Conservation (phyloP, 2,888 invertebrate species). For the Hemaris fuciformis region DNA sequence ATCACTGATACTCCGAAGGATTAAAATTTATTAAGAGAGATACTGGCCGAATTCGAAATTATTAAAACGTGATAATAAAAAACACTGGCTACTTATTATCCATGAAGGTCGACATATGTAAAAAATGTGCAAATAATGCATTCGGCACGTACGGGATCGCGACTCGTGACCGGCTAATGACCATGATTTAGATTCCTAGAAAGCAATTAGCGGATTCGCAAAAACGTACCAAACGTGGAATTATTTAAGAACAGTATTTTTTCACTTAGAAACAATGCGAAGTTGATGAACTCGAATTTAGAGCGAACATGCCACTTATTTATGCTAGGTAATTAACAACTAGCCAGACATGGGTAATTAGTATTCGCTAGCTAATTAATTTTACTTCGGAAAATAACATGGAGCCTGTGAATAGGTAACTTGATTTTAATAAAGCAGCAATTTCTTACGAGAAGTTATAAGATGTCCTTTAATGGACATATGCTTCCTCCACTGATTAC, state of each 20-base stretch:
- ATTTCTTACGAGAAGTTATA: not conserved
- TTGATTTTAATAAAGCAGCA: not conserved
- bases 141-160: not conserved
- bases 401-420: not conserved
- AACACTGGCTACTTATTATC: not conserved
- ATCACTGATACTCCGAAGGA: too few species aligned
- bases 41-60: too few species aligned
- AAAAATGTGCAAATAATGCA: not conserved
- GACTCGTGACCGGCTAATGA: not conserved
- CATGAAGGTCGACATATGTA: not conserved
- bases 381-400: not conserved
- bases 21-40: too few species aligned
- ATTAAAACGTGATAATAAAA: not conserved
- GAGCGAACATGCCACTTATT: not conserved
- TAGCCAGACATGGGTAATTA: not conserved
- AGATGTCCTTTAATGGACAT: too few species aligned
- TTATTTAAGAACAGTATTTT: not conserved
- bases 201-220: not conserved
- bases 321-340: not conserved
- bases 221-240: not conserved
- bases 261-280: not conserved
- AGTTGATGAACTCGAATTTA: not conserved
- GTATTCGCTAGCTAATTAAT: not conserved
- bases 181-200: not conserved
- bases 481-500: too few species aligned